Evolutionary conservation across 2,888 invertebrate species (phyloP).

Genomic region (Lucinisca nassula): DNA sequence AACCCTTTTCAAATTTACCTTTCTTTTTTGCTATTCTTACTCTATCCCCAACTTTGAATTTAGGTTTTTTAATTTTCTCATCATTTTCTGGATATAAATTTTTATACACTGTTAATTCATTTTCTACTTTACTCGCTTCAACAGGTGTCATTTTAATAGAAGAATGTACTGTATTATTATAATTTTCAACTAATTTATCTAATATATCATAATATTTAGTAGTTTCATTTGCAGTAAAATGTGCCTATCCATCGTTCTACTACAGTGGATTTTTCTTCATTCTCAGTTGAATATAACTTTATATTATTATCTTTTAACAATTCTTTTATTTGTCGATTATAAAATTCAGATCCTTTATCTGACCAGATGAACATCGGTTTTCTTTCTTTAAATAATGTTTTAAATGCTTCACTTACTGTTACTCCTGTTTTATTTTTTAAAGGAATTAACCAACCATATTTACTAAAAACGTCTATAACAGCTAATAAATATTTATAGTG

Average conservation of each 20-base stretch:
- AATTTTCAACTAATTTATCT: constrained; percentile 12
- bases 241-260: constrained; percentile 31
- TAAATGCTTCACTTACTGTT: too few relatives aligned
- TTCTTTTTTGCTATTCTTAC: constrained; percentile 38
- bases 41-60: constrained; percentile 16
- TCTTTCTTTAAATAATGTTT: too few relatives aligned
- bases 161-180: constrained; percentile 15
- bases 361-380: too few relatives aligned
- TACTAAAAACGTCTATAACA: too few relatives aligned
- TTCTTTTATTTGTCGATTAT: too few relatives aligned
- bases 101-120: constrained; percentile 3
- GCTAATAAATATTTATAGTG: too few relatives aligned
- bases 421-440: too few relatives aligned
- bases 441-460: too few relatives aligned
- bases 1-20: constrained; percentile 27
- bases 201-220: constrained; percentile 11
- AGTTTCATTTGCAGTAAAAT: constrained; percentile 15
- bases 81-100: constrained; percentile 30
- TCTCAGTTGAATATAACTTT: too few relatives aligned
- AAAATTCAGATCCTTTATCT: too few relatives aligned
- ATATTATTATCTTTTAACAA: too few relatives aligned
- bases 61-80: neutral
- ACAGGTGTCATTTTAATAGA: constrained; percentile 36
- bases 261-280: constrained; percentile 47
- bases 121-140: constrained; percentile 34